phyloP scores from a whole-genome alignment of 2,888 invertebrate genomes.

The Anthoptus insignis region DNA sequence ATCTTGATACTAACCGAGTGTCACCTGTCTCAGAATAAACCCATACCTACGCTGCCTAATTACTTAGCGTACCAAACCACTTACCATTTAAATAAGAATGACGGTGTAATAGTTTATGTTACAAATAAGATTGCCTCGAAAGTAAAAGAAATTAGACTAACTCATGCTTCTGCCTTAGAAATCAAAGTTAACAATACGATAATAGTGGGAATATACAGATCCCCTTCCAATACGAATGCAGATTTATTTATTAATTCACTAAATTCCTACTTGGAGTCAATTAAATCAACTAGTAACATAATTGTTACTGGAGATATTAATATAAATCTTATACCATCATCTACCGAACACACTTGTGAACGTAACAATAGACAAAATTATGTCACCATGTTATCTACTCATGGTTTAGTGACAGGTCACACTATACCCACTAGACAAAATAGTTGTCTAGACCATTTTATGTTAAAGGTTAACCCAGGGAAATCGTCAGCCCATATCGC shows the following conservation, averaged over 20 bases:
- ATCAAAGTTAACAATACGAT: neutral
- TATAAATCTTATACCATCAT: neutral
- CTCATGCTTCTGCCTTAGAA: neutral
- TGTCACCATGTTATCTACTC: neutral
- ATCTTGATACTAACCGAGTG: neutral
- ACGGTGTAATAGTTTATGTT: neutral
- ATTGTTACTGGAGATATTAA: neutral
- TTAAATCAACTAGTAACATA: neutral
- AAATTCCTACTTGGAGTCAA: neutral
- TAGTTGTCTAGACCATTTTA: neutral
- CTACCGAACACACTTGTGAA: neutral
- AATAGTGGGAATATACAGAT: neutral
- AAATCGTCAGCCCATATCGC: neutral
- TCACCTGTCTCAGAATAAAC: neutral
- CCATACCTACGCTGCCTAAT: neutral
- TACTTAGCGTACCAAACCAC: neutral
- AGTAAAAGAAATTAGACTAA: conserved; percentile 1
- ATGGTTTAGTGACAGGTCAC: neutral
- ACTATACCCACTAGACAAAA: neutral
- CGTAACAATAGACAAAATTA: neutral
- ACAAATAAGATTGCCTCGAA: neutral
- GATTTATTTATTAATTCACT: neutral
- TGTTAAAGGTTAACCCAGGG: neutral
- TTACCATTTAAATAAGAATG: neutral
- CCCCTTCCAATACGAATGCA: neutral